Percentiles rank a stretch among this genome's conserved stretches.
phyloP scores from a whole-genome alignment of 2,888 invertebrate species.

The Coelinius sp. region DNA sequence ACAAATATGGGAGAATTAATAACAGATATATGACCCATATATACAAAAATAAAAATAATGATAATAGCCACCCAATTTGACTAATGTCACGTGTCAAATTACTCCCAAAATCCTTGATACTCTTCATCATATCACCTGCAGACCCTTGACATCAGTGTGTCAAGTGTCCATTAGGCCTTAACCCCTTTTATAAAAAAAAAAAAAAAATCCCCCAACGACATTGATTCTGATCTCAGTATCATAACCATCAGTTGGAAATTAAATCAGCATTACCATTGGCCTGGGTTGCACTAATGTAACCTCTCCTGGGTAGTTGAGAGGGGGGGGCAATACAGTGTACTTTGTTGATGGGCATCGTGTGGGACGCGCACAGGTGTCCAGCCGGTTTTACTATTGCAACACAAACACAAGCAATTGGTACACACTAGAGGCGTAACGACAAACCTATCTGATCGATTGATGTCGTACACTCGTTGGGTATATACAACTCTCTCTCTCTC shows the following conservation, averaged over 20 bases:
- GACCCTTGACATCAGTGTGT: slow-evolving; percentile 53
- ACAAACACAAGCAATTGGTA: slow-evolving; percentile 26
- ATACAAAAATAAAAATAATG: not conserved
- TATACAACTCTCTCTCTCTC: not conserved
- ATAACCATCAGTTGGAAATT: slow-evolving; percentile 54
- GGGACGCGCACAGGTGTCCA: slow-evolving; percentile 64
- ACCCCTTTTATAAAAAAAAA: slow-evolving; percentile 40
- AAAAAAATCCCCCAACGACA: not conserved
- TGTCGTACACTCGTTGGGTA: slow-evolving; percentile 25
- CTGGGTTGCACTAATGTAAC: slow-evolving; percentile 49
- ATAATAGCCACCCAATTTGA: slow-evolving; percentile 16
- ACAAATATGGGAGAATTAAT: not conserved
- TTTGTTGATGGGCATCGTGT: slow-evolving; percentile 54
- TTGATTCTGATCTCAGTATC: slow-evolving; percentile 50
- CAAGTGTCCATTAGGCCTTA: slow-evolving; percentile 63
- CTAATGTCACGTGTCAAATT: slow-evolving; percentile 23
- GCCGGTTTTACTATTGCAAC: slow-evolving; percentile 47
- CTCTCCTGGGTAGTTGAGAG: slow-evolving; percentile 36
- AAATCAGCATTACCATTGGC: slow-evolving; percentile 62
- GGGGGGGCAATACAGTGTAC: not conserved
- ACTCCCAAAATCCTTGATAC: not conserved
- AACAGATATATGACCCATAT: not conserved
- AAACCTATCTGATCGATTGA: slow-evolving; percentile 25
- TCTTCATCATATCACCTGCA: slow-evolving; percentile 40
- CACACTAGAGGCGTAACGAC: slow-evolving; percentile 33